A percentile compares a stretch with the other conserved stretches of the same genome.
Evolutionary conservation across 1,140 invertebrate genomes (phyloP).

Genomic region (Drosophila kepulauana): DNA sequence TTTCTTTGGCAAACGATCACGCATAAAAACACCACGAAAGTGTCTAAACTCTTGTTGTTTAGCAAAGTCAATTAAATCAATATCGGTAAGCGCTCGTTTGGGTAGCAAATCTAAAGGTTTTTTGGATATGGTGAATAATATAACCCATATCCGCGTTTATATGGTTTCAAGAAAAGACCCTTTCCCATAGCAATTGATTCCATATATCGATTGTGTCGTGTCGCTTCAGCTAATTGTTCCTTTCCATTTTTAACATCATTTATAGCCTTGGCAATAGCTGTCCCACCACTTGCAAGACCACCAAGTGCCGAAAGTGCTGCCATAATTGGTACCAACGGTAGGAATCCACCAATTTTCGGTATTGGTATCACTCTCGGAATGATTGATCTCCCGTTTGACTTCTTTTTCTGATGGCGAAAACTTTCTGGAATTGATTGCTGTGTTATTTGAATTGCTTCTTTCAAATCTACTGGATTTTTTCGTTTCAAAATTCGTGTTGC

Average conservation of each 20-base stretch:
- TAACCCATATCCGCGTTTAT: too few species aligned
- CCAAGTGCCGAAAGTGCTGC: constrained; percentile 70
- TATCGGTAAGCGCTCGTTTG: too few species aligned
- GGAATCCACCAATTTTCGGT: constrained; percentile 75
- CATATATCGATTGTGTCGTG: constrained; percentile 71
- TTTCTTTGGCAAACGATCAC: too few species aligned
- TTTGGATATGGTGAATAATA: too few species aligned
- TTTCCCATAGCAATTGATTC: constrained; percentile 70
- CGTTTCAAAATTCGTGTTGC: constrained; percentile 1
- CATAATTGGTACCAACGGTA: constrained; percentile 79
- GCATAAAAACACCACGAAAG: too few species aligned
- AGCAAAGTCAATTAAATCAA: too few species aligned
- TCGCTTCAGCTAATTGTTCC: constrained; percentile 45
- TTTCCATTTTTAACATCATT: constrained; percentile 60
- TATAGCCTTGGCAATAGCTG: constrained; percentile 58
- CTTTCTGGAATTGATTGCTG: constrained; percentile 17
- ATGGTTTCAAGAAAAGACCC: constrained; percentile 6
- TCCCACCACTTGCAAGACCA: constrained; percentile 47
- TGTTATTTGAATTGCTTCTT: constrained; percentile 20
- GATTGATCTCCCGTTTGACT: constrained; percentile 21
- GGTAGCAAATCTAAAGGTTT: too few species aligned
- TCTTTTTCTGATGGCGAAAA: constrained; percentile 10
- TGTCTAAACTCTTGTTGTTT: too few species aligned
- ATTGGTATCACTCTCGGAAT: constrained; percentile 75
- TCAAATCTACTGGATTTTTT: not conserved